Evolutionary conservation across 2,113 vertebrate species (phyloP), one percentile per base, ranked within the genome.

Genomic region (Sinocyclocheilus grahami): DNA sequence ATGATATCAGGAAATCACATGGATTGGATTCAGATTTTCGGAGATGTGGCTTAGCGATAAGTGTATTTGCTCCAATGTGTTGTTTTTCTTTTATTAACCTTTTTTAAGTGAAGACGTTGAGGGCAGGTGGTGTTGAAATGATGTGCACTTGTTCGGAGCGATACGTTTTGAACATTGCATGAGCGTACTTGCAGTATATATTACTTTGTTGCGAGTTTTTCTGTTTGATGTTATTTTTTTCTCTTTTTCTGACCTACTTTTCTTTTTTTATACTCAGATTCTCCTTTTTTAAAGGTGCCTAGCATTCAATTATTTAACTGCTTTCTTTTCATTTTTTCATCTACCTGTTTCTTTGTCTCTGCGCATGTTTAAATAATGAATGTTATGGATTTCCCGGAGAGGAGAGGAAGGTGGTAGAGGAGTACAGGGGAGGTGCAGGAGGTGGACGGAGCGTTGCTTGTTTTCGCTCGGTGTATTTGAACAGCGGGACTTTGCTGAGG

Each of bases 341-440:
- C 89, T 91, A 89, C 92, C 91, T 79, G 89, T 89, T 91, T 92
- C 92, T 94, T 93, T 93, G 90, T 93, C 89, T 93, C 91, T 84
- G 86, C 11, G 84, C 71, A 82, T 90, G 91, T 89, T 85, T 95
- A 92, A 95, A 95, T 94, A 94, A 95, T 94, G 87, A 83, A 94
- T 94, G 86, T 93, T 91, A 93, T 93, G 89, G 92, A 91, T 92
- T 92, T 88, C 82, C 82, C 88, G 58, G 33, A n/a, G 86, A 82
- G 86, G 83, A 82, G 86, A 81, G 74, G 55, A 80, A 20, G 81
- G 69, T 14, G 86, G 83, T 53, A 60, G 86, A 82, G 84, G 80
- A 81, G 71, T 77, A 63, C 72, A 27, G 67, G 37, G 80, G 27
- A 22, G n/a, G 24, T 60, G 33, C 46, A 86, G 81, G 83, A 76